phyloP scores from a whole-genome alignment of 92 coral and sea anemone genomes.

The Parazoanthus swiftii region DNA sequence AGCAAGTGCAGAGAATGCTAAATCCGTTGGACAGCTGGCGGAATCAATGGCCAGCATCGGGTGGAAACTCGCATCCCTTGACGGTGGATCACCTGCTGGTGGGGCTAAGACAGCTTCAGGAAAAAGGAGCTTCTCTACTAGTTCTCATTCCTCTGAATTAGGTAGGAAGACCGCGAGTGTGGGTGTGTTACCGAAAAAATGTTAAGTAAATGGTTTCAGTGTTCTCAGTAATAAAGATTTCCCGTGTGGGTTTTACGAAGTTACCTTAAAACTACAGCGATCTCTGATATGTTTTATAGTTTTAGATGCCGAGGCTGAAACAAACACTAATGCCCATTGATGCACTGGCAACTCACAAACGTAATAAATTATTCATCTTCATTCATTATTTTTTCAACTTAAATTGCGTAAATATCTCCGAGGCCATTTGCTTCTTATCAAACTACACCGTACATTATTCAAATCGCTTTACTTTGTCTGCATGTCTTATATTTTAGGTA shows the following conservation, averaged over 20 bases:
- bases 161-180: neutral
- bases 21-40: constrained; percentile 83
- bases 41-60: constrained; percentile 88
- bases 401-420: no score
- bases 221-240: neutral
- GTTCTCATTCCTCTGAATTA: constrained; percentile 41
- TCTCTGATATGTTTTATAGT: neutral
- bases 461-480: neutral
- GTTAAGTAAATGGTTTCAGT: no score
- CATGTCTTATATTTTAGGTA: constrained; percentile 42
- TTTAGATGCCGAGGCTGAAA: neutral
- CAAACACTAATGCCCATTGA: neutral
- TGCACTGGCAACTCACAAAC: neutral
- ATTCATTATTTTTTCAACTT: no score
- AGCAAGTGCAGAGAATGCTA: constrained; percentile 87
- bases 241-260: neutral
- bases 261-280: no score
- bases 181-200: no score
- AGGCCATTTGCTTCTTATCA: neutral
- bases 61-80: constrained; percentile 77
- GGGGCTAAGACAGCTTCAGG: constrained; percentile 41
- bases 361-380: neutral
- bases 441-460: neutral
- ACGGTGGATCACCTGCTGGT: constrained; percentile 46
- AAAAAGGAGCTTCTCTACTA: constrained; percentile 83